These are phyloP conservation scores for Macropodus opercularis DNA, from an alignment of 2,797 vertebrate species.

Conservation along the genomic window DNA sequence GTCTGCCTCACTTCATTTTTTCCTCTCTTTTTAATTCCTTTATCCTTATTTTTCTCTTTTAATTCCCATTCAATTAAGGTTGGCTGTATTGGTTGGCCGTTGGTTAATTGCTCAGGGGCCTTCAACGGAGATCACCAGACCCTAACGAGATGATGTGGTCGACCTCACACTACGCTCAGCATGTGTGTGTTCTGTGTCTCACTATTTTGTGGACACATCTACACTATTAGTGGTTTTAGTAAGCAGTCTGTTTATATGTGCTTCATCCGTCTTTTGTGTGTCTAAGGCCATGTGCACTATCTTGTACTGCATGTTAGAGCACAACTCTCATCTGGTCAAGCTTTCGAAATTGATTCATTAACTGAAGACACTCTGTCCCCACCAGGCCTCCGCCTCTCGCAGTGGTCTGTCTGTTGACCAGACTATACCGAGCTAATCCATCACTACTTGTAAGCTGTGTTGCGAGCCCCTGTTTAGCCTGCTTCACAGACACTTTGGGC, in stretches of 20 bases:
- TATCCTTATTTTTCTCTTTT: constrained; percentile 64
- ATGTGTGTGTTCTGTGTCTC: background rate
- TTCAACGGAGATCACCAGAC: constrained; percentile 51
- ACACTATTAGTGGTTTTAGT: background rate
- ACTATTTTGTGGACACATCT: background rate
- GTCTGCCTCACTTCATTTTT: constrained; percentile 65
- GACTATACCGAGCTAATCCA: constrained; percentile 33
- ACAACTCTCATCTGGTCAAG: constrained; percentile 15
- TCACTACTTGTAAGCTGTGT: constrained; percentile 23
- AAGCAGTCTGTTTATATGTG: too few species aligned
- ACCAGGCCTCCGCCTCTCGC: constrained; percentile 30
- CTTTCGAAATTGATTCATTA: constrained; percentile 44
- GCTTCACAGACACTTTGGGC: background rate
- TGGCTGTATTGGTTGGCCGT: constrained; percentile 67
- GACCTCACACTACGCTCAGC: constrained; percentile 2
- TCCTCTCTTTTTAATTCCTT: constrained; percentile 62
- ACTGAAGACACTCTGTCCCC: constrained; percentile 30
- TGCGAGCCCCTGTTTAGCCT: constrained; percentile 23
- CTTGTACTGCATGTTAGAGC: too few species aligned
- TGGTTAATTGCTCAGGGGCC: constrained; percentile 73
- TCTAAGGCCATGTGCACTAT: background rate
- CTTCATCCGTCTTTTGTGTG: background rate
- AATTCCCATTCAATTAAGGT: constrained; percentile 79
- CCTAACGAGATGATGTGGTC: constrained; percentile 38
- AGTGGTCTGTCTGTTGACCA: constrained; percentile 46